Evolutionary conservation across 2,113 vertebrate species (phyloP).

Genomic region (Eurystomus gularis): DNA sequence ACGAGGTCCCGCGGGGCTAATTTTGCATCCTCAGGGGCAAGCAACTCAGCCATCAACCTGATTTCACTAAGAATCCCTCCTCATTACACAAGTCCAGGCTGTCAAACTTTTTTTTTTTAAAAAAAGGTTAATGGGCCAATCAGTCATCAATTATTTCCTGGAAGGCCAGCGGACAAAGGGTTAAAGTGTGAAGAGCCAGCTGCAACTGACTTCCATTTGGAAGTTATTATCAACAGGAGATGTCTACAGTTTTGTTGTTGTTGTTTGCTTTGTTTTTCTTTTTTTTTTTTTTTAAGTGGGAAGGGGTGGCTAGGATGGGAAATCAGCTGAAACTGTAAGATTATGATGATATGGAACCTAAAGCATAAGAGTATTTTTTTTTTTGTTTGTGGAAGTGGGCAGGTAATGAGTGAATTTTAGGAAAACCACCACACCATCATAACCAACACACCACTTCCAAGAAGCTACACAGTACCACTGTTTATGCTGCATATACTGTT

Average conservation of each 20-base stretch:
- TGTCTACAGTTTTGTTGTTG: background rate
- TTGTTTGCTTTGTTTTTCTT: background rate
- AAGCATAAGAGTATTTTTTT: background rate
- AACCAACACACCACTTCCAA: background rate
- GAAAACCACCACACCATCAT: background rate
- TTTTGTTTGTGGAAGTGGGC: background rate
- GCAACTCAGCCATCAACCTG: slow-evolving; percentile 66
- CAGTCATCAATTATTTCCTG: slow-evolving; percentile 83
- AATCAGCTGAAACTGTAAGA: background rate
- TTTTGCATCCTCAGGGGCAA: slow-evolving; percentile 73
- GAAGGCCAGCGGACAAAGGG: slow-evolving; percentile 69
- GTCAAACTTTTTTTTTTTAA: slow-evolving; percentile 68
- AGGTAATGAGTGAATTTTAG: background rate
- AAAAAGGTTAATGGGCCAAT: slow-evolving; percentile 88
- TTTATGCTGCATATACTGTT: background rate
- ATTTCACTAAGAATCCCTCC: slow-evolving; percentile 74
- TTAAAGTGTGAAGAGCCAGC: slow-evolving; percentile 67
- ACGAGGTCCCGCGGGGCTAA: slow-evolving; percentile 73
- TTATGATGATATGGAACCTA: background rate
- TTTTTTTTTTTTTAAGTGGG: slow-evolving; percentile 29
- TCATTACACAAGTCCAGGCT: slow-evolving; percentile 75
- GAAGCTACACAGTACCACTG: accelerated
- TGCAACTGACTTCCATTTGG: slow-evolving; percentile 70
- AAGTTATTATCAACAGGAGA: slow-evolving; percentile 71
- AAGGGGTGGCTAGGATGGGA: background rate